Evolutionary conservation across 2,888 invertebrate species (phyloP).

Genomic region (Plutella xylostella): DNA sequence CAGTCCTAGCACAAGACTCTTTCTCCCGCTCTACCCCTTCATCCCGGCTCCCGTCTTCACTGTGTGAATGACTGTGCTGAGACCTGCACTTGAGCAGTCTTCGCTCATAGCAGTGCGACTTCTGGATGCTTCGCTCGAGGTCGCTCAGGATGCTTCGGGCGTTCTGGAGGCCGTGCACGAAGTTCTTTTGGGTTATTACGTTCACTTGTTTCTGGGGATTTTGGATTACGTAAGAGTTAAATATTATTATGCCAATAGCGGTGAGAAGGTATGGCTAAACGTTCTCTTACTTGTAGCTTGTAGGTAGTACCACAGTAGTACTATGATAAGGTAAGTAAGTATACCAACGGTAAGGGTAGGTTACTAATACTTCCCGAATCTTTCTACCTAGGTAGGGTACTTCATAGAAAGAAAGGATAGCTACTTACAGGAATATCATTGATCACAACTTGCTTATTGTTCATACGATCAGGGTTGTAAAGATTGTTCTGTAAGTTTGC

Average conservation of each 20-base stretch:
- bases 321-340: too few relatives aligned
- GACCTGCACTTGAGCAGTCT: slow-evolving; percentile 35
- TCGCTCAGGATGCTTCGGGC: slow-evolving; percentile 34
- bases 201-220: slow-evolving; percentile 5
- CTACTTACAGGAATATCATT: not conserved
- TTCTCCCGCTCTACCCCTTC: slow-evolving; percentile 26
- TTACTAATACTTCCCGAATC: too few relatives aligned
- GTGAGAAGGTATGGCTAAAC: too few relatives aligned
- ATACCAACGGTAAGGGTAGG: too few relatives aligned
- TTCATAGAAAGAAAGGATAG: not conserved
- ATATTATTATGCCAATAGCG: too few relatives aligned
- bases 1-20: too few relatives aligned
- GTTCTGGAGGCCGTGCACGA: slow-evolving; percentile 37
- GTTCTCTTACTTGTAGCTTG: too few relatives aligned
- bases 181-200: slow-evolving; percentile 26
- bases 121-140: slow-evolving; percentile 40
- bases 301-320: too few relatives aligned
- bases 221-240: too few relatives aligned
- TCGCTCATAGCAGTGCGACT: slow-evolving; percentile 41
- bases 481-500: not conserved
- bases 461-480: not conserved
- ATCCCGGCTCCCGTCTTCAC: slow-evolving; percentile 30
- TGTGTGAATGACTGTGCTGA: slow-evolving; percentile 35
- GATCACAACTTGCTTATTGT: not conserved
- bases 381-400: too few relatives aligned